Evolutionary conservation across 2,888 invertebrate genomes (phyloP).

Genomic region (Lymantria monacha): DNA sequence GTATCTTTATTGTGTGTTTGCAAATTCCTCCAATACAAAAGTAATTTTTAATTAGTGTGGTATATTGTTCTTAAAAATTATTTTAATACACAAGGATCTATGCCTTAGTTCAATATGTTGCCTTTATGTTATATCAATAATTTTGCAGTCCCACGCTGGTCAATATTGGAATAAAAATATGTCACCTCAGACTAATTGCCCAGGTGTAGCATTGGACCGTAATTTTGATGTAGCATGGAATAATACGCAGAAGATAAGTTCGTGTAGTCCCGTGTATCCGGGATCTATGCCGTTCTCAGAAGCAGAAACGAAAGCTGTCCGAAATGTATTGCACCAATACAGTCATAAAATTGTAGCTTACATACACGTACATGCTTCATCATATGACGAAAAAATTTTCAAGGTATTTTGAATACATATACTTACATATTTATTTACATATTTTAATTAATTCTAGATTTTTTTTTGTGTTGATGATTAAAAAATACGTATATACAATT

Average conservation of each 20-base stretch:
- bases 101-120: no score
- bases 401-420: slow-evolving; percentile 45
- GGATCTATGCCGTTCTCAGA: slow-evolving; percentile 62
- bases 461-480: no score
- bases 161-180: slow-evolving; percentile 49
- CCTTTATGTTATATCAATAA: no score
- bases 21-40: no score
- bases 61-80: no score
- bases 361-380: slow-evolving; percentile 59
- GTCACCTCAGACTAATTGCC: slow-evolving; percentile 57
- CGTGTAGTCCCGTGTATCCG: slow-evolving; percentile 61
- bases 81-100: no score
- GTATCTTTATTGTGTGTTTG: no score
- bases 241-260: slow-evolving; percentile 25
- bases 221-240: slow-evolving; percentile 70
- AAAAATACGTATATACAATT: no score
- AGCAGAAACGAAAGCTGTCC: slow-evolving; percentile 54
- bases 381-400: slow-evolving; percentile 27
- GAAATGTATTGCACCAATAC: slow-evolving; percentile 55
- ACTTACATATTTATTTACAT: no score
- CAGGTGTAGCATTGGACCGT: slow-evolving; percentile 61
- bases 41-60: no score
- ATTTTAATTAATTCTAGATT: no score
- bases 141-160: not conserved
- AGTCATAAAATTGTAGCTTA: slow-evolving; percentile 64